Base-by-base conservation (phyloP, 2,888 invertebrate species). In the Chymomyza procnemis region DNA sequence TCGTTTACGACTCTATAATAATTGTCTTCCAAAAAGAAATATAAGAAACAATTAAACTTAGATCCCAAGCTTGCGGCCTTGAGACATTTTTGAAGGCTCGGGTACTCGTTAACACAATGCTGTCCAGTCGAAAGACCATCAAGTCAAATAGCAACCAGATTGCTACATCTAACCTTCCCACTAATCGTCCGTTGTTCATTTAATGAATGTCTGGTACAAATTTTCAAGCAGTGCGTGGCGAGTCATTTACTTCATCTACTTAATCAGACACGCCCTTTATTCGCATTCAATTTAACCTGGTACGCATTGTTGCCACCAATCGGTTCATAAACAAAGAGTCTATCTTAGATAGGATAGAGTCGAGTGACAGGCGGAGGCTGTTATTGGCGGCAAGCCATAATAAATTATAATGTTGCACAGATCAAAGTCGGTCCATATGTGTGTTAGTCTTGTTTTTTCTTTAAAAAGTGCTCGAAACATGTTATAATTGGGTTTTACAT, bases 11-110 rank as follows among this genome's bases (percentile, higher is more conserved):
- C 26, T 2, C 26, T 26, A 67, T 69, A 74, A 66, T 81, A 74
- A 66, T 81, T 79, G 85, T 74, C 80, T 87, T 85, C 68, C 66
- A 84, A 80, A 71, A 59, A 74, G 76, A 81, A 74, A 63, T 41
- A 12, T 41, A 41, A 4, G 85, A 70, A 62, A 77, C 69, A 82
- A 82, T 81, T 87, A 85, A 74, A 71, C 85, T 85, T 67, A 85
- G 80, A 76, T 74, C 70, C 73, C 71, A 69, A 67, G 54, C 69
- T 50, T 66, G 26, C 61, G 74, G 87, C 80, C 80, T 81, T 81
- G 87, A 79, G 16, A 22, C 67, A 67, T 76, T 65, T 61, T 64
- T 76, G 76, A 41, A 41, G 54, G 34, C 46, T 21, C 1, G 61
- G 26, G 34, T 12, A 16, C 22, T 54, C 30, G 26, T 65, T 62